Percentiles rank a stretch among this genome's conserved stretches.
phyloP scores from a whole-genome alignment of 2,888 invertebrate species.

The Mesodorylaimus sp. region DNA sequence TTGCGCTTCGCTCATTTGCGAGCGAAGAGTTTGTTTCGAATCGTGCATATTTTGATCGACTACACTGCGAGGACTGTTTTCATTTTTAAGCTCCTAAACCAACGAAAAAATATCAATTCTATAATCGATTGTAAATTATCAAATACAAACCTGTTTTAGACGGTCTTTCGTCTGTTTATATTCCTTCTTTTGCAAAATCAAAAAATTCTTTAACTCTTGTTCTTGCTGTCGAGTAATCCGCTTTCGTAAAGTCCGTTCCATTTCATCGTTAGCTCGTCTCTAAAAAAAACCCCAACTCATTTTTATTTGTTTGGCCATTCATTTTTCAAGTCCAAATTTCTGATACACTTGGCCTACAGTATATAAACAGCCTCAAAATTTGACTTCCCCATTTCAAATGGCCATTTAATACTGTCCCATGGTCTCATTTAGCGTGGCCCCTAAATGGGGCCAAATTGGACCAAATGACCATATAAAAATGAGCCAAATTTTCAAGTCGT shows the following conservation, averaged over 20 bases:
- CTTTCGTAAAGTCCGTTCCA: slow-evolving; percentile 79
- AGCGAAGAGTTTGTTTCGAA: slow-evolving; percentile 43
- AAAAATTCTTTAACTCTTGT: slow-evolving; percentile 72
- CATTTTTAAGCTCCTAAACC: slow-evolving; percentile 15
- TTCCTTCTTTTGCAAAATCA: slow-evolving; percentile 79
- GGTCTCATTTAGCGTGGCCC: too few species aligned
- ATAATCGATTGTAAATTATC: not conserved
- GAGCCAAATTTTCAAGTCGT: not conserved
- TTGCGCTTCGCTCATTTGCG: slow-evolving; percentile 74
- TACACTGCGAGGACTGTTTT: slow-evolving; percentile 12
- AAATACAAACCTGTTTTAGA: slow-evolving; percentile 48
- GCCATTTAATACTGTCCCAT: too few species aligned
- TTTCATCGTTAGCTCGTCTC: slow-evolving; percentile 62
- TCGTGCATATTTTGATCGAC: slow-evolving; percentile 9
- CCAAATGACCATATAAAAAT: not conserved
- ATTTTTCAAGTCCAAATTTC: too few species aligned
- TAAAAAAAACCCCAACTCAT: too few species aligned
- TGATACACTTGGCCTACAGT: too few species aligned
- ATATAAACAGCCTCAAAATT: not conserved
- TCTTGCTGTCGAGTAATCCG: slow-evolving; percentile 75
- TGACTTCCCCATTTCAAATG: not conserved
- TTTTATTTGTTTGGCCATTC: too few species aligned
- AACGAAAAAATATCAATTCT: slow-evolving; percentile 12
- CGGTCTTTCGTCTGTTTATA: slow-evolving; percentile 82
- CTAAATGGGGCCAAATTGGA: slow-evolving; percentile 8